Evolutionary conservation across 1,140 invertebrate genomes (phyloP).

Genomic region (Frieseomelitta varia): DNA sequence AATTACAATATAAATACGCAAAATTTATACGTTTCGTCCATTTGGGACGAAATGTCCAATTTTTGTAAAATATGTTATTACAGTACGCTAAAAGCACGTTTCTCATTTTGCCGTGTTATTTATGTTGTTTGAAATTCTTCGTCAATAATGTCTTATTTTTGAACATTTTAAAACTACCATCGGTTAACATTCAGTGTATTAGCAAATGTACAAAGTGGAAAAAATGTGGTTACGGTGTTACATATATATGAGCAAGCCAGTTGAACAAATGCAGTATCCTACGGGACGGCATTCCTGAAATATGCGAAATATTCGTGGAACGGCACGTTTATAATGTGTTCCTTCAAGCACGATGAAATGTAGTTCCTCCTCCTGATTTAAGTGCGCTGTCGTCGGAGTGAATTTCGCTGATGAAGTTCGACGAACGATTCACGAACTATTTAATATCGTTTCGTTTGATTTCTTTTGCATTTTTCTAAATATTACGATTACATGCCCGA

Average conservation of each 20-base stretch:
- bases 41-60: too few species aligned
- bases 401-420: slow-evolving; percentile 18
- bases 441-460: background rate
- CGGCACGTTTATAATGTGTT: slow-evolving; percentile 64
- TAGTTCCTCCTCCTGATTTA: slow-evolving; percentile 54
- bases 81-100: too few species aligned
- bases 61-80: too few species aligned
- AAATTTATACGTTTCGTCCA: too few species aligned
- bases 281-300: slow-evolving; percentile 66
- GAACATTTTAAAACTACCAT: background rate
- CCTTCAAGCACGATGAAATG: slow-evolving; percentile 35
- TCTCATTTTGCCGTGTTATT: too few species aligned
- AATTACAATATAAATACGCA: too few species aligned
- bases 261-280: slow-evolving; percentile 61
- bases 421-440: background rate
- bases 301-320: slow-evolving; percentile 71
- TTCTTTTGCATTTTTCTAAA: background rate
- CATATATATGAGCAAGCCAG: slow-evolving; percentile 54
- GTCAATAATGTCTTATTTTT: too few species aligned
- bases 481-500: too few species aligned
- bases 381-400: slow-evolving; percentile 31
- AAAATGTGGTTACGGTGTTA: slow-evolving; percentile 54
- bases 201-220: background rate
- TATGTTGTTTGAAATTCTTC: too few species aligned
- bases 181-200: background rate